A percentile compares a stretch with the other conserved stretches of the same genome.
Conservation (phyloP, 2,888 invertebrate species). For the Oligia strigilis region DNA sequence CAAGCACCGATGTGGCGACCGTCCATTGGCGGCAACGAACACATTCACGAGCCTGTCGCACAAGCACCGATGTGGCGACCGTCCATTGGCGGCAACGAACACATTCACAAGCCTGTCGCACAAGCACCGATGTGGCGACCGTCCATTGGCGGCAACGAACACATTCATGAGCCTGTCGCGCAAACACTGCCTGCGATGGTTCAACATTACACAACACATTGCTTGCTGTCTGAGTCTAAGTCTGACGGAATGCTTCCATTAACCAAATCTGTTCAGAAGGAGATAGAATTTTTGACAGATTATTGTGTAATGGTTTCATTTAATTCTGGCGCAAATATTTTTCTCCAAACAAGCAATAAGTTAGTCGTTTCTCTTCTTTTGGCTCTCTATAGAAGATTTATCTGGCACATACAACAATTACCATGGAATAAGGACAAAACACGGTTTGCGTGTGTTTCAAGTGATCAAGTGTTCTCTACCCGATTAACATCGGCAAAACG, state of each 20-base stretch:
- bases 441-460: background rate
- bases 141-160: background rate
- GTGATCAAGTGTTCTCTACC: too few relatives aligned
- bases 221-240: constrained; percentile 6
- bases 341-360: background rate
- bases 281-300: background rate
- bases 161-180: background rate
- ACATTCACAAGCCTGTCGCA: background rate
- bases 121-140: background rate
- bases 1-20: background rate
- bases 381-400: background rate
- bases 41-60: background rate
- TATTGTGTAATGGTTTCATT: background rate
- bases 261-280: background rate
- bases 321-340: background rate
- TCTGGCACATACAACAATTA: background rate
- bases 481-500: background rate
- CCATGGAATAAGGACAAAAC: background rate
- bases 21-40: background rate
- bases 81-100: background rate
- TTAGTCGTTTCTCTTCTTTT: background rate
- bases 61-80: background rate
- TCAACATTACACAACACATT: constrained; percentile 1
- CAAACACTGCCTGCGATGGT: background rate
- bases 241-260: constrained; percentile 22